phyloP scores from a whole-genome alignment of 2,888 invertebrate species.

The Rotaria macrura region DNA sequence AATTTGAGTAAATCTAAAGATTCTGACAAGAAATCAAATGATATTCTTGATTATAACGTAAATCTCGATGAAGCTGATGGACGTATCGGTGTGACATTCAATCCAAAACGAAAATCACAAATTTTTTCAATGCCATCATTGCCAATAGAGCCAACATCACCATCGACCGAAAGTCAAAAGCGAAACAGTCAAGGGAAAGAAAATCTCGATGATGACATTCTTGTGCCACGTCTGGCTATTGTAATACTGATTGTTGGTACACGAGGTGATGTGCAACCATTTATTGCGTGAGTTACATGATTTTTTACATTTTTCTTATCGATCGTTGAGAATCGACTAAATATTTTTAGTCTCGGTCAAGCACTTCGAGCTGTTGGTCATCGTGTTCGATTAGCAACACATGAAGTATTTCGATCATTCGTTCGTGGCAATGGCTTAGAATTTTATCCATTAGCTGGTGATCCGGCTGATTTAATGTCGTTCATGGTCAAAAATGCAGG shows the following conservation, averaged over 20 bases:
- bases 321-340: neutral
- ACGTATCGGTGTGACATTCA: neutral
- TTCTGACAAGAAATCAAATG: neutral
- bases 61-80: neutral
- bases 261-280: neutral
- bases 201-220: neutral
- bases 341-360: neutral
- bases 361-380: neutral
- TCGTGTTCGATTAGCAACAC: conserved; percentile 12
- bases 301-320: too few relatives aligned
- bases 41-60: neutral
- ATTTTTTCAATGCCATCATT: neutral
- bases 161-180: neutral
- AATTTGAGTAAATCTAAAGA: neutral
- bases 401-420: conserved; percentile 1
- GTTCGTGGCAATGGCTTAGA: neutral
- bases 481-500: conserved; percentile 20
- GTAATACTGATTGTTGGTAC: neutral
- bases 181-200: neutral
- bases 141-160: neutral
- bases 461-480: conserved; percentile 16
- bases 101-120: neutral
- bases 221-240: neutral
- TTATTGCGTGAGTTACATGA: neutral
- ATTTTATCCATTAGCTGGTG: conserved; percentile 20